Base-by-base conservation (phyloP, 2,113 vertebrate species). In the Pollimyrus isidori region DNA sequence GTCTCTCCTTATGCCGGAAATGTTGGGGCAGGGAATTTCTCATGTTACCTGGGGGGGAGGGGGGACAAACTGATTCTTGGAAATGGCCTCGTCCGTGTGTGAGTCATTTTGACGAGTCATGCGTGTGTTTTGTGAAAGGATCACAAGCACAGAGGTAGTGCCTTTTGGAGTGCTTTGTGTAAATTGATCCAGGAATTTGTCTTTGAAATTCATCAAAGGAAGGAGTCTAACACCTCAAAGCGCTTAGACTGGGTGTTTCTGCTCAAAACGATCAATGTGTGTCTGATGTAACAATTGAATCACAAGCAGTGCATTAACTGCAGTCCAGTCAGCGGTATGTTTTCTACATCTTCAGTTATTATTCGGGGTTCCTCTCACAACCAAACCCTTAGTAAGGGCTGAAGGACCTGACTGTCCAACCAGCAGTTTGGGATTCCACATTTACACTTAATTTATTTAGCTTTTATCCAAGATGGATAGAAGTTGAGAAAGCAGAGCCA, bases 251-350 rank as follows among this genome's bases (percentile, higher is more conserved):
- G 11, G 23, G 42, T 19, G 45, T 73, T 76, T 91, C 91, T 92
- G 91, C 92, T 92, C 92, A 91, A 91, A 92, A 93, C 92, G 92
- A 93, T 93, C 93, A 80, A 80, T 80, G 73, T 1, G 15, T 19
- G 30, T 80, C 73, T 80, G 73, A 42, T 39, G 15, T 80, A 39
- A 42, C 73, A 42, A 42, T 42, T 76, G 26, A 39, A 42, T 80
- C 30, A 42, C 30, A 76, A n/a, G 35, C 35, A 76, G 69, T 65
- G 62, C 62, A 76, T 76, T 39, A 19, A 35, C 73, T 5, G 15
- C 73, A 80, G 35, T 80, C 35, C 35, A 19, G 73, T 19, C 73
- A 80, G 35, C 1, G 17, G 35, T 19, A 7, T 42, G 73, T 80
- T 35, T 80, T 80, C 30, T 30, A 30, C 13, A 69, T 30, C 3